Evolutionary conservation across 2,113 vertebrate species (phyloP).

Genomic region (Cynoglossus semilaevis): DNA sequence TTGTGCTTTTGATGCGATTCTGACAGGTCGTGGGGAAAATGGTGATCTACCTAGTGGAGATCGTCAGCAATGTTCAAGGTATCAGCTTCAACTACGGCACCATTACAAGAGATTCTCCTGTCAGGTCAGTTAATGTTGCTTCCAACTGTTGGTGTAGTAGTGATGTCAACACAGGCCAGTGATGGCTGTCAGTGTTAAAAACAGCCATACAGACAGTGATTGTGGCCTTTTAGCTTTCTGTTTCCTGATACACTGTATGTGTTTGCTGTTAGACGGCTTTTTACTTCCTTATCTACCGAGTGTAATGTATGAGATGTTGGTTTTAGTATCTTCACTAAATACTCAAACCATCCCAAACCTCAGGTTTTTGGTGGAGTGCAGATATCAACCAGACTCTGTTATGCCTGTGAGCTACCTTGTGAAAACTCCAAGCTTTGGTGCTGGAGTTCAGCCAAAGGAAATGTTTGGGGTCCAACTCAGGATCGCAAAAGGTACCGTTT

Average conservation of each 20-base stretch:
- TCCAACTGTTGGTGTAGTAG: neutral
- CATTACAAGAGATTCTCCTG: conserved; percentile 76
- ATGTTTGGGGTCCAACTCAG: conserved; percentile 77
- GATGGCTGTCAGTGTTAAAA: too few species aligned
- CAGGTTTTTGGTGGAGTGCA: conserved; percentile 77
- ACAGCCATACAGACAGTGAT: neutral
- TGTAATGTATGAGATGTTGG: too few species aligned
- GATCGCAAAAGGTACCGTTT: conserved; percentile 70
- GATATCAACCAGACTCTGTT: conserved; percentile 57
- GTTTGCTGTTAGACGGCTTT: neutral
- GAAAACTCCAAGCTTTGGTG: conserved; percentile 69
- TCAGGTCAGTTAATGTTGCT: conserved; percentile 62
- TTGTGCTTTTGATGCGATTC: neutral
- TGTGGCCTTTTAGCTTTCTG: neutral
- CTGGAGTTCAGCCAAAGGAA: conserved; percentile 65
- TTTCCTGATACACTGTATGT: neutral
- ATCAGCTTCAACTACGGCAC: conserved; percentile 74
- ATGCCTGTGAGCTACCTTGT: conserved; percentile 73
- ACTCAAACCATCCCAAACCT: neutral
- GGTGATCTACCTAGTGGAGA: conserved; percentile 74
- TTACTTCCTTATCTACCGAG: too few species aligned
- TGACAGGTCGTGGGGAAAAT: conserved; percentile 70
- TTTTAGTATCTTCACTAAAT: neutral
- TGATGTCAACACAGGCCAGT: too few species aligned
- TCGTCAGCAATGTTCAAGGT: conserved; percentile 67